phyloP scores from a whole-genome alignment of 1,140 invertebrate species.

The Tetraneura akinire region DNA sequence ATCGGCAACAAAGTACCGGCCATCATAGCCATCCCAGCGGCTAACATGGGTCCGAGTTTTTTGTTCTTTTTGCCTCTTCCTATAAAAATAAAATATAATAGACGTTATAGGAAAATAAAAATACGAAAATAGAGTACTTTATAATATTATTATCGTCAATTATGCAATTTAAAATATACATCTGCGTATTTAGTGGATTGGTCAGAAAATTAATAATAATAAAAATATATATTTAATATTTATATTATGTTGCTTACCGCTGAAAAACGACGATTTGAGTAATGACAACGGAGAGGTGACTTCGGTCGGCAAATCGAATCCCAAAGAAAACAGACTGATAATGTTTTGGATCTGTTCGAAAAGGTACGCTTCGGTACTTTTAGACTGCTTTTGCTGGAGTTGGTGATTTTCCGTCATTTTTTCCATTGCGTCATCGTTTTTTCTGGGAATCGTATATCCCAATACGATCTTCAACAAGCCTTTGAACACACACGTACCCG shows the following conservation, averaged over 20 bases:
- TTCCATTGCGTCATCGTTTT: too few relatives aligned
- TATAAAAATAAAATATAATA: background rate
- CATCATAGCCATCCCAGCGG: slow-evolving; percentile 29
- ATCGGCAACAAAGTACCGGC: slow-evolving; percentile 18
- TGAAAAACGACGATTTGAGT: slow-evolving; percentile 4
- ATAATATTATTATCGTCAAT: too few relatives aligned
- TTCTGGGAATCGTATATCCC: background rate
- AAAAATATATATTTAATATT: too few relatives aligned
- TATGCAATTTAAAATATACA: too few relatives aligned
- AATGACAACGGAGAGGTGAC: background rate
- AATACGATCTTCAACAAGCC: background rate
- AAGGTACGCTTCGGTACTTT: slow-evolving; percentile 18
- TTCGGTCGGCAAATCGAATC: background rate
- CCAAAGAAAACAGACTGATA: slow-evolving; percentile 20
- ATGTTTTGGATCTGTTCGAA: slow-evolving; percentile 14
- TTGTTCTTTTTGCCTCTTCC: slow-evolving; percentile 43
- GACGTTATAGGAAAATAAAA: background rate
- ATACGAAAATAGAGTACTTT: too few relatives aligned
- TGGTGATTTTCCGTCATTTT: too few relatives aligned
- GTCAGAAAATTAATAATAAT: too few relatives aligned
- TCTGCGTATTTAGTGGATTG: too few relatives aligned
- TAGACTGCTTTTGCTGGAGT: slow-evolving; percentile 1
- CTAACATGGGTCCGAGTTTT: slow-evolving; percentile 23
- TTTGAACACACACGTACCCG: slow-evolving; percentile 11
- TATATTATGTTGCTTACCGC: slow-evolving; percentile 8